Evolutionary conservation across 2,888 invertebrate genomes (phyloP), one percentile per base, ranked within the genome.

Genomic region (Colostygia pectinataria): DNA sequence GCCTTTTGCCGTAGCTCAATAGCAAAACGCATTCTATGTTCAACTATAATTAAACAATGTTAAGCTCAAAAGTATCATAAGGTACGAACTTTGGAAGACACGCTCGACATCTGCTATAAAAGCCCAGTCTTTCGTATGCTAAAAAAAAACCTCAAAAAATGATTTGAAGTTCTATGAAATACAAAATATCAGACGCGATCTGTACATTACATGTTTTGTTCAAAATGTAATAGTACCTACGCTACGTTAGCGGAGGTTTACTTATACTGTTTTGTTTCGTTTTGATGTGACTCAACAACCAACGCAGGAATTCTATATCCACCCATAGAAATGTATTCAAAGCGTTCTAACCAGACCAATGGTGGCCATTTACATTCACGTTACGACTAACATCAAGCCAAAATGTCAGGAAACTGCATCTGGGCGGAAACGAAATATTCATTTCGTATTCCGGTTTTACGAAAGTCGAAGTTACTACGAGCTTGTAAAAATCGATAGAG

Each of bases 381-480:
- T 29, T 33, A 27, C 18, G 18, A 20, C 27, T 25, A 12, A 12
- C 15, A 44, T 13, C 34, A 24, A 28, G 9, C 10, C 20, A 8
- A 14, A 27, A 27, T 38, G 31, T 0, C 57, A 58, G 50, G 45
- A 57, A 63, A 65, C 55, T 73, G 71, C 68, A 72, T 43, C 63
- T 28, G 29, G 69, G 68, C 68, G 75, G 70, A 77, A 73, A 76
- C 4, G 68, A 74, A 79, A 77, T 72, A 73, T 72, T 74, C 74
- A 74, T 81, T 76, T 75, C 64, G 72, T 82, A 77, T 77, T 74
- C 70, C 62, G 72, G 77, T 74, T 81, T 81, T 79, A 44, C 12
- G 36, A 23, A n/a, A 29, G 36, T 43, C 43, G n/a, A 36, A 43
- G 28, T 36, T n/a, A 10, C 20, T 10, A 15, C 14, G 27, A 8